These are phyloP conservation scores for Natator depressus DNA, from an alignment of 2,113 vertebrate species.

Conservation along the genomic window DNA sequence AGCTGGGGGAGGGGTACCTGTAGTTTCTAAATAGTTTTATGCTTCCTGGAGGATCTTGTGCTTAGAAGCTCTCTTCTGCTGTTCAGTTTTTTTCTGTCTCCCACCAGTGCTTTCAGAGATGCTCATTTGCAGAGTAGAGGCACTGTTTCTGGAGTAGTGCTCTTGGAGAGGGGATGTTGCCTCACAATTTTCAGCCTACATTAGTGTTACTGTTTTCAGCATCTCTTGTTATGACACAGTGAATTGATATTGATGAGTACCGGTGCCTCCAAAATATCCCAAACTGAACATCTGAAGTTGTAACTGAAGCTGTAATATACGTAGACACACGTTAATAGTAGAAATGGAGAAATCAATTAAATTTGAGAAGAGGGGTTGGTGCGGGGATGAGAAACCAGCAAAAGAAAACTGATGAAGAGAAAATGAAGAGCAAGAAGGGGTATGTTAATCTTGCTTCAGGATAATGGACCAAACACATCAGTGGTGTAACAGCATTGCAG, in stretches of 20 bases:
- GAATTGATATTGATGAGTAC: accelerated
- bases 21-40: not conserved
- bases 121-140: not conserved
- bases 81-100: not conserved
- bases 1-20: not conserved
- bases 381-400: not conserved
- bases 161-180: accelerated
- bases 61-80: not conserved
- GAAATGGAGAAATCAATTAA: not conserved
- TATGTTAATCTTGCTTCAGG: not conserved
- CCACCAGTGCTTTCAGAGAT: not conserved
- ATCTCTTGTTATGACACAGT: not conserved
- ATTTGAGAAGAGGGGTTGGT: not conserved
- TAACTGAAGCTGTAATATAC: not conserved
- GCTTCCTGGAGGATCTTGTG: not conserved
- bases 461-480: not conserved
- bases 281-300: not conserved
- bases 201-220: not conserved
- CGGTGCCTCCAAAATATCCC: not conserved
- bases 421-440: not conserved
- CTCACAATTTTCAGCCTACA: not conserved
- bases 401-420: not conserved
- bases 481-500: not conserved
- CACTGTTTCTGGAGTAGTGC: not conserved
- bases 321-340: not conserved